Conservation (phyloP, 1,140 invertebrate species). For the Ganaspis sp. region DNA sequence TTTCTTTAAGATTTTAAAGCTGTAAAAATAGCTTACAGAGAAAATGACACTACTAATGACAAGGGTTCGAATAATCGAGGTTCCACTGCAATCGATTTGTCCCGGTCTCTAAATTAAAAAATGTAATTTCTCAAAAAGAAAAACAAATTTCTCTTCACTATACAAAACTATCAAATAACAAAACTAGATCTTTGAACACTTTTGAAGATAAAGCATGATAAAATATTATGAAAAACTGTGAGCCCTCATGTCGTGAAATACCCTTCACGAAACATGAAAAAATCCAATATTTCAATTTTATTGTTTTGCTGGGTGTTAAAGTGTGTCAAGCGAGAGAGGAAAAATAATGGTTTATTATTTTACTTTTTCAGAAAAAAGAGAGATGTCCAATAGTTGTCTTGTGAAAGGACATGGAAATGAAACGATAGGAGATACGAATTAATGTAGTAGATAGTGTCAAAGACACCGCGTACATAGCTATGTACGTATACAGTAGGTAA, state of each 20-base stretch:
- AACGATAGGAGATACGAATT: conserved; percentile 18
- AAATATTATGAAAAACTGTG: no score
- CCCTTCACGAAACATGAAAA: neutral
- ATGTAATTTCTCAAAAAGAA: no score
- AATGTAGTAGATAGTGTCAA: conserved; percentile 66
- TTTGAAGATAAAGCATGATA: no score
- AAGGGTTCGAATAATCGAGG: no score
- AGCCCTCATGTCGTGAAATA: neutral
- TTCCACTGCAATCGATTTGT: no score
- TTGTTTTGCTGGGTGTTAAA: neutral
- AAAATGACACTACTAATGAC: no score
- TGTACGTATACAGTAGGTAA: conserved; percentile 54
- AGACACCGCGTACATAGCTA: conserved; percentile 45
- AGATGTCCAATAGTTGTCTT: conserved; percentile 55
- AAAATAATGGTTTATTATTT: neutral
- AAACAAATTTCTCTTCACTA: no score
- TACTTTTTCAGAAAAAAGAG: neutral
- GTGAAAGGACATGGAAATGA: conserved; percentile 12
- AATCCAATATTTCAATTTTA: neutral
- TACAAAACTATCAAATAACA: no score
- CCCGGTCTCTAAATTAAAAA: no score
- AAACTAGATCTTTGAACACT: no score
- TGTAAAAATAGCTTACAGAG: no score
- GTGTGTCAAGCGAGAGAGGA: neutral
- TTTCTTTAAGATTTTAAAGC: no score